A percentile compares a stretch with the other conserved stretches of the same genome.
Conservation (phyloP, 2,888 invertebrate species). For the Crioceris asparagi region DNA sequence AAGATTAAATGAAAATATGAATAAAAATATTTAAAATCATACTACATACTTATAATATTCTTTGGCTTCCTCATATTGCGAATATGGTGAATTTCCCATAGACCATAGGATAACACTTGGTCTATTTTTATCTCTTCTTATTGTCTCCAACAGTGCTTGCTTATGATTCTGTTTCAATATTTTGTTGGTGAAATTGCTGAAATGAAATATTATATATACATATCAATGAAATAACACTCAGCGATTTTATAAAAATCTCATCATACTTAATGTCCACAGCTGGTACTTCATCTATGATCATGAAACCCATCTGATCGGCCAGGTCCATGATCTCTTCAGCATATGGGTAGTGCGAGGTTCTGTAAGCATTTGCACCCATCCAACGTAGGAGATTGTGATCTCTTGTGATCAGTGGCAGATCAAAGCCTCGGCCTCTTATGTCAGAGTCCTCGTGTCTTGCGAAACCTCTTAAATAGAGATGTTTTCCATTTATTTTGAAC, state of each 20-base stretch:
- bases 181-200: constrained; percentile 48
- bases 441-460: constrained; percentile 93
- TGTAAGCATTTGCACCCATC: constrained; percentile 89
- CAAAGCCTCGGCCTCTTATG: constrained; percentile 87
- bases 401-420: constrained; percentile 73
- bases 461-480: constrained; percentile 84
- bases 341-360: constrained; percentile 96
- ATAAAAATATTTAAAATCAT: neutral
- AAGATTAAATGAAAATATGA: no score
- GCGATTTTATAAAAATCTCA: no score
- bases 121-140: constrained; percentile 86
- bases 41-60: constrained; percentile 69
- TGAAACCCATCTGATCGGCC: constrained; percentile 85
- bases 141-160: constrained; percentile 73
- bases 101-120: constrained; percentile 97
- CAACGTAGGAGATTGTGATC: constrained; percentile 90
- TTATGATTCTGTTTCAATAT: constrained; percentile 68
- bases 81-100: constrained; percentile 86
- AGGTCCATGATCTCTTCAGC: constrained; percentile 93
- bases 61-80: constrained; percentile 56
- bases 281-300: constrained; percentile 91
- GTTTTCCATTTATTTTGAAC: constrained; percentile 69
- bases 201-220: no score
- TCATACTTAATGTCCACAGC: no score
- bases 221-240: neutral